Evolutionary conservation across 1,140 invertebrate genomes (phyloP), one percentile per base, ranked within the genome.

Genomic region (Diachasmimorpha longicaudata): DNA sequence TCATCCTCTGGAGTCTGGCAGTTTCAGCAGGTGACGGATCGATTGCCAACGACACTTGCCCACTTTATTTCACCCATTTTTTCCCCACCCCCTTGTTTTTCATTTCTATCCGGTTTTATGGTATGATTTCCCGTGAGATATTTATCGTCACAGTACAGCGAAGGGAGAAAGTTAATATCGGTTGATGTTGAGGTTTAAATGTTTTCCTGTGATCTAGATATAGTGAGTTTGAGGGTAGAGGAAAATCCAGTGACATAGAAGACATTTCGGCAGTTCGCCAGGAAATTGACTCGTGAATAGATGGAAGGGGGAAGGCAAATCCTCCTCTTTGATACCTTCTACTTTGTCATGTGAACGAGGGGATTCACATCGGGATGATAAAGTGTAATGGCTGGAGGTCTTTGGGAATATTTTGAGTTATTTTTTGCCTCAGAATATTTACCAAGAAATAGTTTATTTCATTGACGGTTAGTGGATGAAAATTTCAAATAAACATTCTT

Each of bases 261-360:
- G 67, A 63, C 48, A 73, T 66, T 58, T 75, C 75, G 74, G 74
- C 74, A 76, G 42, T 69, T 74, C 66, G 72, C 75, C 75, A 77
- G 78, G 72, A 79, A 79, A 79, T 79, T 79, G 75, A 71, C 70
- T 71, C 16, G 75, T 70, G 69, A 72, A 72, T 67, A 8, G 68
- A 14, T 70, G 68, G 14, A 58, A 63, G 21, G 23, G 58, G 58
- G 23, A n/a, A 25, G 58, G 23, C 14, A 31, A 63, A 63, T 55
- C 48, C 58, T 55, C 48, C 58, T 63, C 58, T 63, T 31, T 63
- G 23, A 63, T 63, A 23, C 23, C 58, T 25, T 23, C 58, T 63
- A 79, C 72, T 79, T 74, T 46, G 75, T 79, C 75, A 77, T 74
- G 71, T 63, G 46, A 71, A 16, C 72, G 63, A 58, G 58, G 67